Base-by-base conservation (phyloP, 2,888 invertebrate genomes). In the Lithophane semibrunnea region DNA sequence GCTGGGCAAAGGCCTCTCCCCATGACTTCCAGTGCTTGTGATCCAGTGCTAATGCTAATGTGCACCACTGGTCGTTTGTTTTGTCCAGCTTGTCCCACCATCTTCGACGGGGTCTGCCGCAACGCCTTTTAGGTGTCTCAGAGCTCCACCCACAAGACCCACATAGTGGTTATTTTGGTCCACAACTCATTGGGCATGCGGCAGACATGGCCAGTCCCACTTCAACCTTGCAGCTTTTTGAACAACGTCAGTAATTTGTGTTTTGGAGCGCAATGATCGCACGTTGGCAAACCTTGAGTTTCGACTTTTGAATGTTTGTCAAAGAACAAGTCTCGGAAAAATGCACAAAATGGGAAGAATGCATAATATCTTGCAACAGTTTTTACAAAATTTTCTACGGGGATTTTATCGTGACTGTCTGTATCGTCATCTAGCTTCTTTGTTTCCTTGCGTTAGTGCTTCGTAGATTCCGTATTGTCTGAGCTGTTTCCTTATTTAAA, bases 401-500 rank as follows among this genome's bases (percentile, higher is more conserved):
- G 16, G 13, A 44, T 71, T 79, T 67, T 79, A 47, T 58, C 5
- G 49, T 42, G 37, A 18, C 24, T 64, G 24, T n/a, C 8, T 67
- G 24, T 21, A 44, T 66, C 47, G 37, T 77, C 37, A 52, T 18
- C 18, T 67, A 56, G 29, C 13, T 54, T 21, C 29, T 63, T 80
- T 47, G 61, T 78, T 81, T 58, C 75, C 49, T 56, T 80, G 18
- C 68, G 24, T 68, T 78, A 18, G 47, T 73, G n/a, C 42, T 60
- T 52, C 29, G 29, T 52, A 73, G 44, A 80, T 24, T 70, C 16
- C 8, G 21, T 52, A 37, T 37, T 60, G 77, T 77, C 44, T 61
- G 61, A 54, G 16, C 13, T 3, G 49, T 82, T 75, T 82, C 76
- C 76, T 81, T 58, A 75, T 52, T 77, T 63, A 54, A 16, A 44